Base-by-base conservation (phyloP, 1,140 invertebrate species). In the Meloidogyne floridensis region DNA sequence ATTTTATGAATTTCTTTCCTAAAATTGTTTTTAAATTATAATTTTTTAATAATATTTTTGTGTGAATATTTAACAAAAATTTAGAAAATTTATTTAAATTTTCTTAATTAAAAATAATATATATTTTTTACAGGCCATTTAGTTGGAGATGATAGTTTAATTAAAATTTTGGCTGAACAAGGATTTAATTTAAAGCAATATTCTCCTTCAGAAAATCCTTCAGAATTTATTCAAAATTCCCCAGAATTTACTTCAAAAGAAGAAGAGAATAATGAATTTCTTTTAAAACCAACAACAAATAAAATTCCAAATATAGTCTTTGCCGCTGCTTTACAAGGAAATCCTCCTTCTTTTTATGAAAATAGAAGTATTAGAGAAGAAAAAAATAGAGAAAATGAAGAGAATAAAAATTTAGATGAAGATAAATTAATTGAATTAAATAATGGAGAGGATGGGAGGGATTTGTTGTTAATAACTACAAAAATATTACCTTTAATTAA, bases 121-220 rank as follows among this genome's bases (percentile, higher is more conserved):
- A 10, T 20, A 76, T 32, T 32, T 32, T 32, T 32, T 2, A 32
- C 32, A 77, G 75, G 75, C 8, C 75, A 77, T 77, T 77, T 77
- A 3, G 32, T 77, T 15, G 75, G 75, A 42, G 53, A 77, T 8
- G 51, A 69, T 9, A 65, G 13, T 43, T 42, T 77, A 32, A 69
- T 77, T 42, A 56, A 77, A n/a, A 42, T 77, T 13, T 77, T 77
- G 75, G 56, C 56, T 15, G 47, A 56, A 56, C 32, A 69, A 32
- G 75, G 75, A n/a, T 77, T 18, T 43, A 8, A 7, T 13, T 56
- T 77, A 42, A 11, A 65, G n/a, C 59, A 65, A 65, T 65, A 65
- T 65, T n/a, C 15, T 65, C 59, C 59, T 65, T 59, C 15, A 59
- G 15, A 59, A 15, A 59, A 59, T 5, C 15, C 4, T 59, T 59